Evolutionary conservation across 2,797 vertebrate species (phyloP), one percentile per base, ranked within the genome.

Genomic region (Spinus olivaceus): DNA sequence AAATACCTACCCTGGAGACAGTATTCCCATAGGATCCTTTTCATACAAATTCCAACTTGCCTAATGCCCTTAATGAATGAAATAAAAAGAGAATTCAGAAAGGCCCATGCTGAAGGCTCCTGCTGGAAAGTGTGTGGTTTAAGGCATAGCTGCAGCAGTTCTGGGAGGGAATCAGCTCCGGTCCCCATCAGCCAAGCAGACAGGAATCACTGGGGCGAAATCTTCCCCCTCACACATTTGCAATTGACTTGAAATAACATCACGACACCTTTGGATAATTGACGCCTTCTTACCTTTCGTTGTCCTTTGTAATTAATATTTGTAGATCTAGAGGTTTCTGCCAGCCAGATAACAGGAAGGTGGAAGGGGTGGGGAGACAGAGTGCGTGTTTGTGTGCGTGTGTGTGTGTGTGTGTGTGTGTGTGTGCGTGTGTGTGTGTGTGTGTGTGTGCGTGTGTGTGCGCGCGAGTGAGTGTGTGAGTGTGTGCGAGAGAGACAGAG

Each of bases 291-390:
- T 98, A 98, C 97, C 97, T 98, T 97, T 92, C 87, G 94, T 95
- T 96, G 97, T 97, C 96, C 96, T 97, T 97, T 92, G 96, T 92
- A 95, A 97, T 97, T 97, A 98, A 97, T 97, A 97, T 97, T 97
- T 97, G 97, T 93, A 95, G 97, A 97, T 97, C 96, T 96, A 96
- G 97, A 95, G 97, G 97, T 95, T 96, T 92, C 97, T 97, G 95
- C 94, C 91, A 96, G 77, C 81, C 96, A 89, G 95, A 97, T 96
- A 97, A 96, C 64, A 94, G 96, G 86, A 95, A 96, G 64, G 94
- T 95, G 96, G 96, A 94, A 96, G 96, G 95, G 95, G 96, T 94
- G 94, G 95, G 93, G 95, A 95, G 91, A 81, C 77, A 44, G 89
- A 24, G 94, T 2, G 92, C 0, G 93, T 6, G 92, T 44, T 93